Conservation (phyloP, 2,797 vertebrate species). For the Thripadectes ignobilis region DNA sequence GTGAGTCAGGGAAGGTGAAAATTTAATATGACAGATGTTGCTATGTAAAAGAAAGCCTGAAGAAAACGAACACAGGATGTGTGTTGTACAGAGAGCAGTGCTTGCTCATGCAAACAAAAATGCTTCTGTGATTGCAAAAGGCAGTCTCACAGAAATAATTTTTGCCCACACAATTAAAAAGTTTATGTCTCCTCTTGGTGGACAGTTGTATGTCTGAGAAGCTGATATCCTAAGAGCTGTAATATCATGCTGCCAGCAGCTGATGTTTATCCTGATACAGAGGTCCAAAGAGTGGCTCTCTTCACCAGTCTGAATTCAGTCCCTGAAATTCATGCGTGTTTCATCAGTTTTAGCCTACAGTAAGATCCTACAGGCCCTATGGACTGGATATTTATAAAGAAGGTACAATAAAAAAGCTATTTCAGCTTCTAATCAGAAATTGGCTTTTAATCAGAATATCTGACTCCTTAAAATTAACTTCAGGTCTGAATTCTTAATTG, state of each 20-base stretch:
- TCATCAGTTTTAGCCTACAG: not conserved
- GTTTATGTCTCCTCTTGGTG: not conserved
- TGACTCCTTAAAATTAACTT: slow-evolving; percentile 43
- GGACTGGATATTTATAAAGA: not conserved
- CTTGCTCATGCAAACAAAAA: not conserved
- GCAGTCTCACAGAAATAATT: not conserved
- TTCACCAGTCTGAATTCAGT: not conserved
- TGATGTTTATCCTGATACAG: not conserved
- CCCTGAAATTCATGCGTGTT: not conserved
- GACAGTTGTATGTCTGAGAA: not conserved
- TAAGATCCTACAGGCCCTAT: not conserved
- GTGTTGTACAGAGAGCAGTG: not conserved
- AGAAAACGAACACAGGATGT: not conserved
- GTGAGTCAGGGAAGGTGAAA: not conserved
- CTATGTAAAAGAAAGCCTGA: not conserved
- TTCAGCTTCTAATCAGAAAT: slow-evolving; percentile 43
- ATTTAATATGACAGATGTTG: not conserved
- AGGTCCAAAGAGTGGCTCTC: not conserved
- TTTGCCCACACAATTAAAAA: not conserved
- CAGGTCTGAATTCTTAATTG: slow-evolving; percentile 49
- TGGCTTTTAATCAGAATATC: slow-evolving; percentile 39
- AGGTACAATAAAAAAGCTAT: not conserved
- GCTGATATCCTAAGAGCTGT: not conserved
- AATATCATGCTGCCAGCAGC: not conserved
- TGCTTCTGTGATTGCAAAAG: not conserved